Percentiles rank a stretch among this genome's conserved stretches.
phyloP scores from a whole-genome alignment of 2,797 vertebrate genomes.

The Lutjanus campechanus region DNA sequence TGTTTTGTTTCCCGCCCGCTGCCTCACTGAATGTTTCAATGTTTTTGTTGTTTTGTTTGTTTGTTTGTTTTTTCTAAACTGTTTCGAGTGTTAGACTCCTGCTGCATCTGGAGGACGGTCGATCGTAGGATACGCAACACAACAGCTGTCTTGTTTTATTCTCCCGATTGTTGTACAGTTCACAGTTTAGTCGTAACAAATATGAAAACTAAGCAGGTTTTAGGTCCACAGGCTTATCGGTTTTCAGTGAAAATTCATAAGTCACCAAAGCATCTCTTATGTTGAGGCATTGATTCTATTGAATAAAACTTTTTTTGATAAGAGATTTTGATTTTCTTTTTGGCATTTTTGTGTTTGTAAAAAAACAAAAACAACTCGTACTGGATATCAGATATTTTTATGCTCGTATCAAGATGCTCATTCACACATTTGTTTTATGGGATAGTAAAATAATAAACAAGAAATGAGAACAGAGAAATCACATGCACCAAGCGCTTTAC shows the following conservation, averaged over 20 bases:
- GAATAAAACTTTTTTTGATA: constrained; percentile 81
- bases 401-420: not conserved
- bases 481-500: too few species aligned
- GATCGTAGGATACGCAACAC: constrained; percentile 14
- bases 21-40: constrained; percentile 22
- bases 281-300: constrained; percentile 75
- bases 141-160: constrained; percentile 7
- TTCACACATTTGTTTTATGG: not conserved
- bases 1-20: constrained; percentile 17
- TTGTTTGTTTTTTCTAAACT: constrained; percentile 9
- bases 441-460: not conserved
- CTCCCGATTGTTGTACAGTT: constrained; percentile 46
- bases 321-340: constrained; percentile 41
- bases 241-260: constrained; percentile 67
- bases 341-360: constrained; percentile 23
- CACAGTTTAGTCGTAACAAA: constrained; percentile 21
- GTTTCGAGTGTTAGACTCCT: not conserved
- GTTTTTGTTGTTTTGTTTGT: not conserved
- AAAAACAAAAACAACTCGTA: not conserved
- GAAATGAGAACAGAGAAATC: too few species aligned
- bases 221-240: constrained; percentile 39
- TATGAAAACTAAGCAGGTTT: constrained; percentile 33
- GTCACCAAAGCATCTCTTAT: constrained; percentile 65
- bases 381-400: not conserved
- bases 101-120: constrained; percentile 11